A percentile compares a stretch with the other conserved stretches of the same genome.
phyloP scores from a whole-genome alignment of 2,888 invertebrate species.

The Diploptera punctata region DNA sequence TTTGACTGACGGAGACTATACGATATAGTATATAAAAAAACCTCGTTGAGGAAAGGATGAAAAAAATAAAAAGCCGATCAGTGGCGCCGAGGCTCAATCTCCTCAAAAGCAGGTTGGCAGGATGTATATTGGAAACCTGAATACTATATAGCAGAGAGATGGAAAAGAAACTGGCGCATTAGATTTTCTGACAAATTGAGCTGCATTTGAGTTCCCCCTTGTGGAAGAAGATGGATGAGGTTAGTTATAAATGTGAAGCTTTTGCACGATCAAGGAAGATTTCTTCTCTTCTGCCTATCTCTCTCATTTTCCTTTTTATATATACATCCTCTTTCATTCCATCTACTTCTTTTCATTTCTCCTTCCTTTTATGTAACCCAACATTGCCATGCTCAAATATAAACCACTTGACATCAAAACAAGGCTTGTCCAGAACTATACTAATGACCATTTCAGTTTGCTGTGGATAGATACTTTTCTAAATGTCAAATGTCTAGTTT shows the following conservation, averaged over 20 bases:
- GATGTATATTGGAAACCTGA: slow-evolving; percentile 39
- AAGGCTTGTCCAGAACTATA: too few species aligned
- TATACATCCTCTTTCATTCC: slow-evolving; percentile 23
- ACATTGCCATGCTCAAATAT: too few species aligned
- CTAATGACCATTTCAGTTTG: too few species aligned
- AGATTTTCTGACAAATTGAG: slow-evolving; percentile 62
- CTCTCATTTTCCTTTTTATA: slow-evolving; percentile 20
- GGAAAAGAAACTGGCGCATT: slow-evolving; percentile 52
- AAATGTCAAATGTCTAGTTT: too few species aligned
- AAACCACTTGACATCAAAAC: too few species aligned
- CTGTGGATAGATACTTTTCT: too few species aligned
- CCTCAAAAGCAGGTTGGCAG: slow-evolving; percentile 23
- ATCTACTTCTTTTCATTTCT: slow-evolving; percentile 18
- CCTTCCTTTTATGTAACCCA: slow-evolving; percentile 16
- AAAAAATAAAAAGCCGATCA: slow-evolving; percentile 30
- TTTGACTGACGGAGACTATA: neutral
- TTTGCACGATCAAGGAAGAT: slow-evolving; percentile 56
- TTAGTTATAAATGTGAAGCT: slow-evolving; percentile 62
- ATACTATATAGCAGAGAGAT: slow-evolving; percentile 31
- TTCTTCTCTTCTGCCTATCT: slow-evolving; percentile 36
- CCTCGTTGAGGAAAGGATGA: slow-evolving; percentile 3
- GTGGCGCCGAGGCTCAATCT: slow-evolving; percentile 27
- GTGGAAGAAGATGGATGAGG: slow-evolving; percentile 61
- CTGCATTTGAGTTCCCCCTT: slow-evolving; percentile 58
- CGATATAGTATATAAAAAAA: neutral